phyloP scores from a whole-genome alignment of 2,113 vertebrate genomes.

The Periophthalmodon schlosseri region DNA sequence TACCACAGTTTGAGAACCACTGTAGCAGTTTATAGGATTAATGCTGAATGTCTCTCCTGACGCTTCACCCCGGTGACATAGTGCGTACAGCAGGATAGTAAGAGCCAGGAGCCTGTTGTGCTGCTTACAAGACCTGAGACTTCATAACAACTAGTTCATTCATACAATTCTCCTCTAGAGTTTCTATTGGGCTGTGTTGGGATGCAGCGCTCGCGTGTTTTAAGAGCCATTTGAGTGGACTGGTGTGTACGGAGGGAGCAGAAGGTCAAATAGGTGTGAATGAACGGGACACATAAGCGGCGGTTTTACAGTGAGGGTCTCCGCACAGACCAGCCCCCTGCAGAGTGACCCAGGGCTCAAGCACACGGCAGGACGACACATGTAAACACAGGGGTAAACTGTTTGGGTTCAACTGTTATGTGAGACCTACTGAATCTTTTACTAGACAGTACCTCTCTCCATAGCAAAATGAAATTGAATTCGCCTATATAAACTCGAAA shows the following conservation, averaged over 20 bases:
- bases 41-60: no score
- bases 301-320: constrained; percentile 39
- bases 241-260: constrained; percentile 41
- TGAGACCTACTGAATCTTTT: background rate
- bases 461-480: no score
- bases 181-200: constrained; percentile 18
- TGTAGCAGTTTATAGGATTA: no score
- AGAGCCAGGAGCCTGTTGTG: no score
- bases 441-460: no score
- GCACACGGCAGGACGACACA: constrained; percentile 47
- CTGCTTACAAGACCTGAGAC: no score
- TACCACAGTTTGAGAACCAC: no score
- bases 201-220: constrained; percentile 29
- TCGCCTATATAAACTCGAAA: no score
- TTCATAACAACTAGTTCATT: no score
- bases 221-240: constrained; percentile 31
- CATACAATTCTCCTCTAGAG: background rate
- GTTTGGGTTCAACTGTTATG: constrained; percentile 9
- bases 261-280: constrained; percentile 65
- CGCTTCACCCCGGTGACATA: no score
- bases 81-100: no score
- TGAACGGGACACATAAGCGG: constrained; percentile 65
- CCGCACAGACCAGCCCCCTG: constrained; percentile 45
- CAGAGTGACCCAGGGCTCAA: constrained; percentile 52
- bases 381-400: constrained; percentile 58